Base-by-base conservation (phyloP, 1,140 invertebrate genomes). In the Dendrolimus punctatus region DNA sequence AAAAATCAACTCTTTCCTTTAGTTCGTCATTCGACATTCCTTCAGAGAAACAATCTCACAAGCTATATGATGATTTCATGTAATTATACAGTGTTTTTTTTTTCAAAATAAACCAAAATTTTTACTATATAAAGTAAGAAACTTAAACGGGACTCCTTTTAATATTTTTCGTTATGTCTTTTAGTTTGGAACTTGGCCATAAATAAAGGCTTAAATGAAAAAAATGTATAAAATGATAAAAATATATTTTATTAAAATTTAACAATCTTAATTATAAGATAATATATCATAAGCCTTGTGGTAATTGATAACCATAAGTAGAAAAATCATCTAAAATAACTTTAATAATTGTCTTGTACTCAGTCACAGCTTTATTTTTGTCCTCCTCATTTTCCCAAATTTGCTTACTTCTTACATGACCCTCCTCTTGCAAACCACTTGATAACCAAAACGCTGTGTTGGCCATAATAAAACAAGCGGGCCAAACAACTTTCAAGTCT, bases 381-480 rank as follows among this genome's bases (percentile, higher is more conserved):
- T 82, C 76, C 44, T 65, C 60, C 39, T 58, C 46, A 36, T 70
- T 80, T 9, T 40, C 55, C 45, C 64, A 72, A 39, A 70, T 40
- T 23, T 58, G 54, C 51, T 76, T 85, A 55, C 82, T 85, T 47
- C 65, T 71, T 4, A 85, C 80, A 73, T 85, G 77, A 6, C 82
- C 82, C 55, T 80, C 80, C 57, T 80, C 56, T 62, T 83, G 80
- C 23, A 82, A 57, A 4, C 82, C 82, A 60, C 60, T 73, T 8
- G 67, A 69, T 5, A 85, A 55, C 82, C 82, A 85, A 38, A 82
- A 48, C 8, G 79, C 79, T 44, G 80, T 81, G 54, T 85, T 85
- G 0, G 74, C 80, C 10, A 71, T 60, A 58, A 82, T 78, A 40
- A 82, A 61, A 53, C 77, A 80, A 37, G 76, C 67, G 46, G 76